Base-by-base conservation (phyloP, 2,888 invertebrate genomes). In the Latrodectus elegans region DNA sequence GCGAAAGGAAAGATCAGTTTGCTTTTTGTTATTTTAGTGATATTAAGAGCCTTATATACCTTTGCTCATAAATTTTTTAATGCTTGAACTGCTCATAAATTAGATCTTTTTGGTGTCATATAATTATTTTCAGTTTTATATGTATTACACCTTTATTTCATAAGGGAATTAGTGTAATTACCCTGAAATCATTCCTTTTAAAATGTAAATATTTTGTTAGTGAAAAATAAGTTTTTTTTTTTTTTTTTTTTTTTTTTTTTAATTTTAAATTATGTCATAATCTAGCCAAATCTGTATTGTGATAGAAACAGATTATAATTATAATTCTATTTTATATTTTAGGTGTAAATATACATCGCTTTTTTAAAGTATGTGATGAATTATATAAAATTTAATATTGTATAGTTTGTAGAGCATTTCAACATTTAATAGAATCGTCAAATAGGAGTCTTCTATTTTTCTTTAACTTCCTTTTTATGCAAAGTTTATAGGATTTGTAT, bases 301-400 rank as follows among this genome's bases (percentile, higher is more conserved):
- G 38, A 38, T 38, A 38, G 38, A 38, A n/a, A n/a, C n/a, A n/a
- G n/a, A 38, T 38, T 38, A 4, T 38, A 38, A 38, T 38, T 38
- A 38, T 38, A 4, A 3, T 38, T 38, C 38, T 38, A 38, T 38
- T 38, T 38, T 38, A 53, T 67, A 81, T 80, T 72, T 80, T 80
- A 38, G 51, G 73, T 81, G 65, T 51, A 53, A 22, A 73, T 67
- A 73, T n/a, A 71, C 52, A n/a, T 51, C 73, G 68, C 68, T 72
- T 65, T n/a, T 70, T 38, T 38, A 38, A 38, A 38, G 6, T 38
- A 38, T 38, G 38, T 38, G 6, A 38, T 38, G 38, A 38, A 38
- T 38, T 38, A 38, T 38, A 38, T 38, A 38, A 38, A 38, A 38
- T 38, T 38, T 38, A 38, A 38, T 38, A 38, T 38, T 38, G 38